Percentiles rank a stretch among this genome's conserved stretches.
These are phyloP conservation scores for Taeniopygia guttata DNA, from an alignment of 2,797 vertebrate species.

Conservation along the genomic window DNA sequence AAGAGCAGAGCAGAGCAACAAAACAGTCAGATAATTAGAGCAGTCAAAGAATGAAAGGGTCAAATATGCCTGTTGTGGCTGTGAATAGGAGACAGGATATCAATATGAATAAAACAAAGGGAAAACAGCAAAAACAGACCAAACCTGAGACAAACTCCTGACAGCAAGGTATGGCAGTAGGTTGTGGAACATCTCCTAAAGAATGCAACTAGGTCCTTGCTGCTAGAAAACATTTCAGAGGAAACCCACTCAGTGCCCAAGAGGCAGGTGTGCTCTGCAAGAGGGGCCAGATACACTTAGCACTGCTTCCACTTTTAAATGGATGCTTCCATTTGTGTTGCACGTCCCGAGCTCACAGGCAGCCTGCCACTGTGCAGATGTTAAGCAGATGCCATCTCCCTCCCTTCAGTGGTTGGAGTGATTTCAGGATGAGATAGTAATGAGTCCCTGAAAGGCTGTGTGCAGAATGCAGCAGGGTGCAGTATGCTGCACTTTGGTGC, in stretches of 20 bases:
- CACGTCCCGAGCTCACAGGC: not conserved
- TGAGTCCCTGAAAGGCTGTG: not conserved
- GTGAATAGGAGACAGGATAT: constrained; percentile 21
- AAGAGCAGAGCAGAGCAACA: constrained; percentile 20
- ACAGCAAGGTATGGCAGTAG: not conserved
- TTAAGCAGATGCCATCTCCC: constrained; percentile 9
- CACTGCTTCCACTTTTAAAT: not conserved
- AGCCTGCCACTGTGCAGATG: not conserved
- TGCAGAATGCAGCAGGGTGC: not conserved
- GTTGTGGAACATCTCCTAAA: not conserved
- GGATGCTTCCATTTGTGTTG: not conserved
- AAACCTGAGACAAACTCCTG: not conserved
- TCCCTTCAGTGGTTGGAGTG: not conserved
- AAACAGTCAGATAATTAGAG: constrained; percentile 52
- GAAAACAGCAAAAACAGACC: not conserved
- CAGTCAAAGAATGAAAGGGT: constrained; percentile 30
- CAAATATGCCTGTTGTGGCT: not conserved
- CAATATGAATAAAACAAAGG: not conserved
- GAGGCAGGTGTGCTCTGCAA: not conserved
- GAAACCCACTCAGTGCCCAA: not conserved
- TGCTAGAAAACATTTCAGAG: not conserved
- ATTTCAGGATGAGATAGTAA: not conserved
- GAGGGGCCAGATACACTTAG: not conserved
- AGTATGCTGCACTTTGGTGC: not conserved
- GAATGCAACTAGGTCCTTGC: not conserved